These are phyloP conservation scores for Luperina testacea DNA, from an alignment of 2,888 invertebrate genomes.

Conservation along the genomic window DNA sequence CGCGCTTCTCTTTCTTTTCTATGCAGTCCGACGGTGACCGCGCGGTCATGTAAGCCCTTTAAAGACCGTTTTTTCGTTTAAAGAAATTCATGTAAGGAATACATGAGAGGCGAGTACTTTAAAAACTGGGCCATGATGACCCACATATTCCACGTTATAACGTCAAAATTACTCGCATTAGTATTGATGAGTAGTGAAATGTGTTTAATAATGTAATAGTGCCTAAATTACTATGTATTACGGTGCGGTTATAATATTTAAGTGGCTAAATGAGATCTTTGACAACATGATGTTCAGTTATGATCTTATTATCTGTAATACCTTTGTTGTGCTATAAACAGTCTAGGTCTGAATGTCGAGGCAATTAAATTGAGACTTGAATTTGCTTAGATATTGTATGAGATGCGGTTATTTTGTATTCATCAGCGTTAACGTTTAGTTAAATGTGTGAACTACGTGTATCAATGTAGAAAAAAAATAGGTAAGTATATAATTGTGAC, in stretches of 20 bases:
- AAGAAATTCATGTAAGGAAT: no score
- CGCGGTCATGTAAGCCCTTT: no score
- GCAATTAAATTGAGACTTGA: background rate
- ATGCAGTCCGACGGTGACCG: no score
- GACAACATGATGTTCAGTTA: constrained; percentile 4
- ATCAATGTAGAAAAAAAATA: background rate
- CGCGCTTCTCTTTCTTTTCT: no score
- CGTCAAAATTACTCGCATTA: background rate
- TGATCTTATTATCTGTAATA: background rate
- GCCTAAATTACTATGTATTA: background rate
- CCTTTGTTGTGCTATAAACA: background rate
- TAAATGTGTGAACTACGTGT: background rate
- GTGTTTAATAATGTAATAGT: constrained; percentile 12
- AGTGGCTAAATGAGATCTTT: background rate
- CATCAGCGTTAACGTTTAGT: background rate
- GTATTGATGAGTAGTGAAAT: background rate
- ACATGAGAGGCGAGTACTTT: no score
- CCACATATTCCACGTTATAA: background rate
- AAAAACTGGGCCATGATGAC: no score
- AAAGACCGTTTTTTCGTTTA: no score
- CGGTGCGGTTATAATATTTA: constrained; percentile 34
- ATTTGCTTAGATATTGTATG: background rate
- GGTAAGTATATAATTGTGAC: no score
- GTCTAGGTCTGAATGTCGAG: background rate
- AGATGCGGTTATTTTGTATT: background rate